Evolutionary conservation across 2,888 invertebrate species (phyloP).

Genomic region (Deilephila porcellus): DNA sequence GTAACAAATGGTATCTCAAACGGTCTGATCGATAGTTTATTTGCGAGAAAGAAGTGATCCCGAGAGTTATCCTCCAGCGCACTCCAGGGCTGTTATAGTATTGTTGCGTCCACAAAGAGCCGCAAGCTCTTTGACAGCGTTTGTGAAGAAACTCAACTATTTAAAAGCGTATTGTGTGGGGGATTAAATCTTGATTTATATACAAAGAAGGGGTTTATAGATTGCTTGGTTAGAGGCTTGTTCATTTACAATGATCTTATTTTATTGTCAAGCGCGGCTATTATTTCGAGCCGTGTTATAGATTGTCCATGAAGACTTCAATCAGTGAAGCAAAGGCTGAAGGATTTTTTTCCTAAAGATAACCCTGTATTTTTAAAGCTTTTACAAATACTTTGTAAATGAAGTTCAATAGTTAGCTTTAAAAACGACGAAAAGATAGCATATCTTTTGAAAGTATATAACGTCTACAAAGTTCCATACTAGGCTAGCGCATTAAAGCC

Average conservation of each 20-base stretch:
- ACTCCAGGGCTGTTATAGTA: conserved; percentile 2
- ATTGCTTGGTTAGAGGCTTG: not conserved
- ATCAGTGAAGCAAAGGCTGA: too few relatives aligned
- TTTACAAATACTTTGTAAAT: too few relatives aligned
- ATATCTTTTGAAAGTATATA: too few relatives aligned
- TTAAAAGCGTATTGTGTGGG: not conserved
- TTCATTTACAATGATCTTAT: not conserved
- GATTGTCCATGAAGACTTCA: too few relatives aligned
- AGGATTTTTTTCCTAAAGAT: too few relatives aligned
- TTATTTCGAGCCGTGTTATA: not conserved
- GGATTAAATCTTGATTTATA: not conserved
- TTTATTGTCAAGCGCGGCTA: not conserved
- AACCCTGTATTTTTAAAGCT: too few relatives aligned
- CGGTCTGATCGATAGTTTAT: conserved; percentile 7
- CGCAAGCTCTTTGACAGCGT: conserved; percentile 6
- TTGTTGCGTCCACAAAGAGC: conserved; percentile 18
- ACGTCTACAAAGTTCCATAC: too few relatives aligned
- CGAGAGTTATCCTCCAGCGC: conserved; percentile 5
- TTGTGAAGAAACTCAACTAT: conserved; percentile 13
- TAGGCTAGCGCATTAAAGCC: too few relatives aligned
- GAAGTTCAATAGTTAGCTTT: too few relatives aligned
- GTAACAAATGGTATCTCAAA: not conserved
- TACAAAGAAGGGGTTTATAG: conserved; percentile 1
- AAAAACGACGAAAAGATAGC: too few relatives aligned
- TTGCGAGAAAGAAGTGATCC: conserved; percentile 10